Conservation (phyloP, 2,888 invertebrate genomes). For the Eutolmus rufibarbis region DNA sequence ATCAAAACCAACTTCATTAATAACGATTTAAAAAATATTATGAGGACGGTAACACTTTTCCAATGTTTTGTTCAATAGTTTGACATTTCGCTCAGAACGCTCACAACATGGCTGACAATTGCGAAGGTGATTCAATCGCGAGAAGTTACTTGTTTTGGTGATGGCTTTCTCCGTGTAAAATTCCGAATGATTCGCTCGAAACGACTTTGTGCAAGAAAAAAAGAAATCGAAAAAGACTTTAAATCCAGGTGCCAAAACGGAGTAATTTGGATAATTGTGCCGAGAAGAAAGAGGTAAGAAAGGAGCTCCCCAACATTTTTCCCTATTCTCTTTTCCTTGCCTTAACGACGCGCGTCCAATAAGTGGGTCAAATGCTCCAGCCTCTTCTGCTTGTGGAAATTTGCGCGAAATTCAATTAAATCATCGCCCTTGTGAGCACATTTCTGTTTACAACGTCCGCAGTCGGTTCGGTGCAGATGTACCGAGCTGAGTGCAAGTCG, state of each 20-base stretch:
- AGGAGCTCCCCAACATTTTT: not conserved
- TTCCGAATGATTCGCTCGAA: not conserved
- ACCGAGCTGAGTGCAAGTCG: not conserved
- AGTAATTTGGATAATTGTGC: not conserved
- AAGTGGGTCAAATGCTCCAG: not conserved
- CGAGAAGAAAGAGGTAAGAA: not conserved
- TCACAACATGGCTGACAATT: conserved; percentile 14
- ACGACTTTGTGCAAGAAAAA: not conserved
- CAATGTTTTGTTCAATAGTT: not conserved
- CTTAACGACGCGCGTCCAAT: not conserved
- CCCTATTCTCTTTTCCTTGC: not conserved
- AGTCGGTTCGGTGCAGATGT: not conserved
- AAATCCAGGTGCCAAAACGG: not conserved
- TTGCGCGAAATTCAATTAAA: not conserved
- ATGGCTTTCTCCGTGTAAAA: not conserved
- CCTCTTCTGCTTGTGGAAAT: not conserved
- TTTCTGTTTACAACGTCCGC: not conserved
- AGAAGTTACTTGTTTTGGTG: not conserved
- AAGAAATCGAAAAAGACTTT: not conserved
- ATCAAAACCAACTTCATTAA: not conserved
- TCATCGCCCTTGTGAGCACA: not conserved
- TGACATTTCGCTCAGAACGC: conserved; percentile 10
- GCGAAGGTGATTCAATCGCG: not conserved
- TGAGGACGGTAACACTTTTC: not conserved
- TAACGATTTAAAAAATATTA: not conserved